Base-by-base conservation (phyloP, 2,113 vertebrate genomes). In the Echinops telfairi region DNA sequence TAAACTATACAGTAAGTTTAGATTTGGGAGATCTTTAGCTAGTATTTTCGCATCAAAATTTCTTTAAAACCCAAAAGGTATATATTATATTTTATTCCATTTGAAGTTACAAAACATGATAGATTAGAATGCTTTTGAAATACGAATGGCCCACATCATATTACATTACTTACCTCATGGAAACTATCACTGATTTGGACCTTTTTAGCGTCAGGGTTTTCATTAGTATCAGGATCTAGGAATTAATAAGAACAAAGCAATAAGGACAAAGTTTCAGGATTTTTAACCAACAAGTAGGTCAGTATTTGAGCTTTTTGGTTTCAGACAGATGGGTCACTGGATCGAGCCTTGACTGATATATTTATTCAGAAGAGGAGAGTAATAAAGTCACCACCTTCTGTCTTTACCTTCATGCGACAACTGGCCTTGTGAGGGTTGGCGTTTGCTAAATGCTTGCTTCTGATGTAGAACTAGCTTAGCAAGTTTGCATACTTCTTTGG, bases 141-240 rank as follows among this genome's bases (percentile, higher is more conserved):
- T 33, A 43, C 4, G 23, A 57, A n/a, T 43, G 93, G 27, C 15
- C 43, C 88, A 89, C 90, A 83, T 91, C 40, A 85, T 75, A 81
- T 90, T 40, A 85, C 78, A 27, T 68, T 81, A 95, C 97, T 90
- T 97, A 98, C 97, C 68, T 93, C 80, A 22, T 66, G 58, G 62
- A 96, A 47, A 77, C 8, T 33, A 4, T 91, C 88, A 40, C 25
- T 87, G 58, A 15, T 29, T 64, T 88, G 23, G 40, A 23, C 4
- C 23, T 95, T 75, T 57, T 92, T 64, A 76, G 3, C 2, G 47
- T 73, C 22, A 47, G n/a, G 0, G 78, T 10, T 78, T 83, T 90
- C 77, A n/a, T 40, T n/a, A 33, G 3, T 20, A 23, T 86, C 25
- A 1, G 47, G 15, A 91, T 36, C 97, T 97, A 89, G 27, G 23